Percentiles rank a stretch among this genome's conserved stretches.
Evolutionary conservation across 2,888 invertebrate species (phyloP).

Genomic region (Tetranychus piercei): DNA sequence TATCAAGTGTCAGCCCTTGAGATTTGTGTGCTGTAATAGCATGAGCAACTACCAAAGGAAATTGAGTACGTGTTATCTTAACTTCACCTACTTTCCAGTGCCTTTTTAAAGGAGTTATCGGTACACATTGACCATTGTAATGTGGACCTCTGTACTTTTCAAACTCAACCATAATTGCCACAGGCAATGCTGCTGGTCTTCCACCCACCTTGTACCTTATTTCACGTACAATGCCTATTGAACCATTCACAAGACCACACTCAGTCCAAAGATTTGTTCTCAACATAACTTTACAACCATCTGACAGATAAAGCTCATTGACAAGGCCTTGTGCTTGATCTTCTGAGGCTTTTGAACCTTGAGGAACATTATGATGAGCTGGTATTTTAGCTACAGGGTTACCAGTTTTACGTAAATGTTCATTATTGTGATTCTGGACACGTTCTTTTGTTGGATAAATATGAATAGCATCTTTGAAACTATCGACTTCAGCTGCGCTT

Average conservation of each 20-base stretch:
- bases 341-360: background rate
- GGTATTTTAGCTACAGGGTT: background rate
- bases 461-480: background rate
- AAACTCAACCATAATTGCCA: too few species aligned
- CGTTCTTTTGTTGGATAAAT: background rate
- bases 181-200: too few species aligned
- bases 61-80: too few species aligned
- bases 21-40: too few species aligned
- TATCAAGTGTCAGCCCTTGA: too few species aligned
- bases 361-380: background rate
- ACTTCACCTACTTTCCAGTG: too few species aligned
- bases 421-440: background rate
- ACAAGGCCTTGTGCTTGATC: background rate
- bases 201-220: background rate
- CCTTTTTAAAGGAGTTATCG: too few species aligned
- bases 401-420: background rate
- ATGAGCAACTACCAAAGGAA: too few species aligned
- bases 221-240: background rate
- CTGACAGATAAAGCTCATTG: background rate
- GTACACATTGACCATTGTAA: too few species aligned
- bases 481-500: fast-evolving
- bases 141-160: too few species aligned
- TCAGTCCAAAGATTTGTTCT: background rate
- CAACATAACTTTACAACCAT: background rate
- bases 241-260: background rate